Conservation (phyloP, 1,140 invertebrate genomes). For the Heliconius himera region DNA sequence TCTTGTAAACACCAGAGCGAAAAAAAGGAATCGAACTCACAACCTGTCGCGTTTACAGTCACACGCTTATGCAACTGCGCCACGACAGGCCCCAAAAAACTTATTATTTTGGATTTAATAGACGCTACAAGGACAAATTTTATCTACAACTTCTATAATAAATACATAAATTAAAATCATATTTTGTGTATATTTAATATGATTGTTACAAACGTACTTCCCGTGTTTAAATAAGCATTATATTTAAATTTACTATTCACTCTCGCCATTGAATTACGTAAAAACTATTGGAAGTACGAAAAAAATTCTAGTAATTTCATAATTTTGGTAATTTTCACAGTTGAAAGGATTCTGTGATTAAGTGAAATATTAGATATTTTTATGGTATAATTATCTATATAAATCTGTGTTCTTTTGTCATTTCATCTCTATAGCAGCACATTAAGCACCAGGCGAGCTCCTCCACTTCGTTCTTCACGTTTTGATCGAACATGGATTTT, state of each 20-base stretch:
- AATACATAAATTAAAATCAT: conserved; percentile 11
- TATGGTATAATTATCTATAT: too few species aligned
- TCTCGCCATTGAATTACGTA: neutral
- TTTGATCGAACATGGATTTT: too few species aligned
- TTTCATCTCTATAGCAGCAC: too few species aligned
- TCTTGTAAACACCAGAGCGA: too few species aligned
- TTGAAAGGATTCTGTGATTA: neutral
- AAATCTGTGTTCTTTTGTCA: too few species aligned
- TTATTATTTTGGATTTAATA: neutral
- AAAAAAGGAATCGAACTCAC: too few species aligned
- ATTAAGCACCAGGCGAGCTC: too few species aligned
- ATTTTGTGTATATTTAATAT: neutral
- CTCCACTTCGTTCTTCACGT: too few species aligned
- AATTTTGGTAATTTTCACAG: neutral
- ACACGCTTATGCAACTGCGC: too few species aligned
- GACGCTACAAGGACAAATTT: neutral
- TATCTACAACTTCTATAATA: neutral
- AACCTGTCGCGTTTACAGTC: too few species aligned
- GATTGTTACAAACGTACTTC: neutral
- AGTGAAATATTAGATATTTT: too few species aligned
- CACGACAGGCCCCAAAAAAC: too few species aligned
- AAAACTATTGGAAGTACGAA: neutral
- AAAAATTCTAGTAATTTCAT: neutral
- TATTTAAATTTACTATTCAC: neutral
- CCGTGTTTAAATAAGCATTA: conserved; percentile 23